phyloP scores from a whole-genome alignment of 2,113 vertebrate genomes.

The Mobula birostris region DNA sequence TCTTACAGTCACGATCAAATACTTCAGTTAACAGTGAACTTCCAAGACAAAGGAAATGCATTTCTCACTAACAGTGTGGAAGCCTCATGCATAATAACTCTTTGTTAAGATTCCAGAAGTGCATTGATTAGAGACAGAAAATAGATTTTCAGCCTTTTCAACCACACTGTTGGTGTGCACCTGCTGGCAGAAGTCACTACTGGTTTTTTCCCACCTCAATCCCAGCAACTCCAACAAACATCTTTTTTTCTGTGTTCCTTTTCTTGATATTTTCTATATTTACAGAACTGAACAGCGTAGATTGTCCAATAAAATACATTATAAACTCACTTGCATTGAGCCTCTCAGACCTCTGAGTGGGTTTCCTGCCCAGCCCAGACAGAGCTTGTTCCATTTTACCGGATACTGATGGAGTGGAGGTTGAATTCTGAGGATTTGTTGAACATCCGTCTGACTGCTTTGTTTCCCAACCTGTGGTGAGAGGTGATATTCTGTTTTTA shows the following conservation, averaged over 20 bases:
- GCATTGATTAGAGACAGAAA: neutral
- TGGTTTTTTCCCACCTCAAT: neutral
- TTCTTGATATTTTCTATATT: neutral
- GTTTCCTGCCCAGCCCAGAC: slow-evolving; percentile 68
- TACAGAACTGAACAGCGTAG: neutral
- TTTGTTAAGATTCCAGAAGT: neutral
- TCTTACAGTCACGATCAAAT: neutral
- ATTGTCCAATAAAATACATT: neutral
- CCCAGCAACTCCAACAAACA: neutral
- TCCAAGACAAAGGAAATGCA: neutral
- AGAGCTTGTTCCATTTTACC: slow-evolving; percentile 67
- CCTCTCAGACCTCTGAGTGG: slow-evolving; percentile 74
- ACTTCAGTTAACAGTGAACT: neutral
- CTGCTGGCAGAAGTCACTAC: neutral
- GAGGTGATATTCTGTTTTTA: neutral
- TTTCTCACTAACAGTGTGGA: neutral
- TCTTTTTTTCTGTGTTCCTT: neutral
- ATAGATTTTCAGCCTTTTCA: neutral
- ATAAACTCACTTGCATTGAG: slow-evolving; percentile 75
- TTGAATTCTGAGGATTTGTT: slow-evolving; percentile 61
- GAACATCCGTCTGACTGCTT: slow-evolving; percentile 59
- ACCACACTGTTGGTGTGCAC: neutral
- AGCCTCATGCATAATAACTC: neutral
- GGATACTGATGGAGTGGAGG: slow-evolving; percentile 59
- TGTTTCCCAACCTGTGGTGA: slow-evolving; percentile 61